Conservation (phyloP, 2,888 invertebrate genomes). For the Noctuana brunneofusca region DNA sequence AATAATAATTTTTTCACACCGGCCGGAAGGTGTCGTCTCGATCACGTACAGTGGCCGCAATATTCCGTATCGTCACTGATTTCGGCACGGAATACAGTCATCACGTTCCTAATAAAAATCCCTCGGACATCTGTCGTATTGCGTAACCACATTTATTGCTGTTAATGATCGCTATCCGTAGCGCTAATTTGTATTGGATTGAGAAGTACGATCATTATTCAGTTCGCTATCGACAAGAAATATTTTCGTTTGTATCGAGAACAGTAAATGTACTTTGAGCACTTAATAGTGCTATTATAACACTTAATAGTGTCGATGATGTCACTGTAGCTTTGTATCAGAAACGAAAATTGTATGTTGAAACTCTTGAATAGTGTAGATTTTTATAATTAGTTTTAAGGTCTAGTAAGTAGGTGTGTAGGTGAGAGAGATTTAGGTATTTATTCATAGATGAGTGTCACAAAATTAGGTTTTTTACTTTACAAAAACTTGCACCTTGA, state of each 20-base stretch:
- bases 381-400: conserved; percentile 14
- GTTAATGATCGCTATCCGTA: conserved; percentile 70
- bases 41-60: conserved; percentile 70
- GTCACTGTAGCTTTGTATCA: conserved; percentile 23
- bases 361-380: conserved; percentile 9
- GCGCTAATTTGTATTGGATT: conserved; percentile 61
- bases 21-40: conserved; percentile 76
- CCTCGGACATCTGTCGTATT: conserved; percentile 71
- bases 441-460: too few species aligned
- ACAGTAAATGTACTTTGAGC: conserved; percentile 28
- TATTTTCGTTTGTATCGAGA: conserved; percentile 41
- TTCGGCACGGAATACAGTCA: conserved; percentile 61
- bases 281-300: conserved; percentile 39
- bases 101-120: conserved; percentile 80
- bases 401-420: background rate
- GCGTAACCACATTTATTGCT: conserved; percentile 77
- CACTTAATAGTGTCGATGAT: conserved; percentile 36
- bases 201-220: conserved; percentile 42
- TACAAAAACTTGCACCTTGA: too few species aligned
- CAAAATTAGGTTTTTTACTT: too few species aligned
- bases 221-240: conserved; percentile 39
- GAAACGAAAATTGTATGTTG: conserved; percentile 5
- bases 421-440: background rate
- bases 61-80: conserved; percentile 59
- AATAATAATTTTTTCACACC: conserved; percentile 63